Base-by-base conservation (phyloP, 2,797 vertebrate genomes). In the Scleropages formosus region DNA sequence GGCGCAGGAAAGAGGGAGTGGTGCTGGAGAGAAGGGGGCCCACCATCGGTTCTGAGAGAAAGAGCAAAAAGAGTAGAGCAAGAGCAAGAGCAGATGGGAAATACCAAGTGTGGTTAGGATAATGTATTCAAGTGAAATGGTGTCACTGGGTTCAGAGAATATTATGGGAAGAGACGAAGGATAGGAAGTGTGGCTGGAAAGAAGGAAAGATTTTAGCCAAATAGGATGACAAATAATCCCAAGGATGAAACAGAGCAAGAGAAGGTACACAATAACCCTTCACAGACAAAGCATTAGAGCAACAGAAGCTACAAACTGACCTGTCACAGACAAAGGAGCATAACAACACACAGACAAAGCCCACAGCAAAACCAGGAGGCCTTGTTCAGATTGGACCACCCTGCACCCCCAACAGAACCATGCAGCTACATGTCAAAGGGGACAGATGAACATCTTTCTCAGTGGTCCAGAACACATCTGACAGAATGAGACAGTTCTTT, bases 11-110 rank as follows among this genome's bases (percentile, higher is more conserved):
- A 79, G 92, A 92, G 80, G 91, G 92, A 80, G 91, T 90, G 26
- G 92, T 93, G 87, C 93, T 91, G 75, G 92, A 93, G 82, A 91
- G 90, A 10, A 91, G 90, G 83, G 91, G 92, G 84, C 90, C 91
- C 89, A 88, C 89, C 89, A 90, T 83, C 75, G 91, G 87, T 85
- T 92, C 92, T 93, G 90, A 86, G 82, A 80, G 66, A 74, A 53
- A 77, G 13, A 18, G 60, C 4, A 26, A 20, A n/a, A n/a, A n/a
- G 27, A 20, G 44, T 13, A 31, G 72, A 12, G 4, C 63, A 18
- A 46, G 12, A 59, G 20, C 44, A 39, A 62, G 39, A 18, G 13
- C 20, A 26, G 44, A 18, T 44, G 24, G 16, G 44, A 39, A n/a
- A 44, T 46, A 46, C 56, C 59, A 13, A n/a, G 44, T 18, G 8